These are phyloP conservation scores for Monopis laevigella DNA, from an alignment of 2,888 invertebrate species.

Conservation along the genomic window DNA sequence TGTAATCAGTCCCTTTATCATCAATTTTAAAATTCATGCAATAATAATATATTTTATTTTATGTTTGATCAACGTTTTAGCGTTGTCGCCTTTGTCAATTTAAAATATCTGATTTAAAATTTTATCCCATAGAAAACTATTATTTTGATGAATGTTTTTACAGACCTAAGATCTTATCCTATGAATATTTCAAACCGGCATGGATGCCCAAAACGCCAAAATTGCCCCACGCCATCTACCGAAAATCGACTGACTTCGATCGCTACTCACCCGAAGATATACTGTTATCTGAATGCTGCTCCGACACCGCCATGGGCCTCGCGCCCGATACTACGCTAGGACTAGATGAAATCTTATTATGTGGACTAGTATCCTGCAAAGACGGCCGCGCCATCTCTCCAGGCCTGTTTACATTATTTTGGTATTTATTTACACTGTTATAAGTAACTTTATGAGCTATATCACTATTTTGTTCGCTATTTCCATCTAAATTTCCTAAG, in stretches of 20 bases:
- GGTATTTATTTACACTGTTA: slow-evolving; percentile 66
- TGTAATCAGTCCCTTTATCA: too few relatives aligned
- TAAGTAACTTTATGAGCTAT: slow-evolving; percentile 64
- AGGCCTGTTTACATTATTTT: slow-evolving; percentile 61
- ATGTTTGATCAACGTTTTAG: too few relatives aligned
- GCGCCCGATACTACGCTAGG: slow-evolving; percentile 59
- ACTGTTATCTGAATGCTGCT: slow-evolving; percentile 57
- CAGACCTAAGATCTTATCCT: too few relatives aligned
- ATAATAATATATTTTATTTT: too few relatives aligned
- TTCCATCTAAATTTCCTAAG: slow-evolving; percentile 54
- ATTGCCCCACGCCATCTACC: slow-evolving; percentile 27
- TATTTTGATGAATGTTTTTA: too few relatives aligned
- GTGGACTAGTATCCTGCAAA: slow-evolving; percentile 59
- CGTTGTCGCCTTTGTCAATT: too few relatives aligned
- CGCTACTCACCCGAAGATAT: slow-evolving; percentile 46
- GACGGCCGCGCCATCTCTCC: slow-evolving; percentile 28
- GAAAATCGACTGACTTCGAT: neutral
- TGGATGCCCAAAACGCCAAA: too few relatives aligned
- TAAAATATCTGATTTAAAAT: too few relatives aligned
- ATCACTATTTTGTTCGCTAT: slow-evolving; percentile 65
- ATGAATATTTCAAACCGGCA: too few relatives aligned
- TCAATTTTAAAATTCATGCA: too few relatives aligned
- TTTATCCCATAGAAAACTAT: too few relatives aligned
- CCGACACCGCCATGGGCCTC: slow-evolving; percentile 58
- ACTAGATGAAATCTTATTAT: slow-evolving; percentile 68